Evolutionary conservation across 2,113 vertebrate genomes (phyloP).

Genomic region (Lipotes vexillifer): DNA sequence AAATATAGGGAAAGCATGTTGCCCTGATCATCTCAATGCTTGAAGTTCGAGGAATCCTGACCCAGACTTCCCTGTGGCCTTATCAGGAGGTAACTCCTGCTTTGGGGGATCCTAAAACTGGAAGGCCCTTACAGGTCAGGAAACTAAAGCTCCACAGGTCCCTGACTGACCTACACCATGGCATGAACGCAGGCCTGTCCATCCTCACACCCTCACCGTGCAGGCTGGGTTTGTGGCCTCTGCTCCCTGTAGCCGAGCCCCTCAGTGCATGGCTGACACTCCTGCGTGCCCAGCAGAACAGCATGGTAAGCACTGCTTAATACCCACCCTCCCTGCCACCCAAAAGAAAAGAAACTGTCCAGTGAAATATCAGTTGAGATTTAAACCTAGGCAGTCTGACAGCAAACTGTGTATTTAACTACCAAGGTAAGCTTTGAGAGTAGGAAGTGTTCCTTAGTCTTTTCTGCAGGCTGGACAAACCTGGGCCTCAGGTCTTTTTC

Average conservation of each 20-base stretch:
- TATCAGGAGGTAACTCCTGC: not conserved
- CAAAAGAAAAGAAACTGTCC: not conserved
- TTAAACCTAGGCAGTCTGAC: not conserved
- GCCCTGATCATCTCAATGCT: not conserved
- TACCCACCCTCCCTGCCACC: not conserved
- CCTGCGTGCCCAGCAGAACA: not conserved
- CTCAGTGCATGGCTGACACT: not conserved
- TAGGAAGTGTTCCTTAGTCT: not conserved
- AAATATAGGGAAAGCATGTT: not conserved
- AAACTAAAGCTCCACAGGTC: not conserved
- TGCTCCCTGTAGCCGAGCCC: not conserved
- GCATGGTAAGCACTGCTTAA: not conserved
- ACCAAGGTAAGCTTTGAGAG: not conserved
- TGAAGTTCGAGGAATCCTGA: not conserved
- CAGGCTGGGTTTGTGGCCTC: not conserved
- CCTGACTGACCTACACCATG: not conserved
- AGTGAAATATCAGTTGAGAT: not conserved
- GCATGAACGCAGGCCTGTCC: not conserved
- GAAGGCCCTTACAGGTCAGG: not conserved
- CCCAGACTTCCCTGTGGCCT: not conserved
- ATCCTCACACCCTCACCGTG: fast-evolving
- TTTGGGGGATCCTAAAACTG: conserved; percentile 40
- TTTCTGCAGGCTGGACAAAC: not conserved
- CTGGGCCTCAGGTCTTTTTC: not conserved
- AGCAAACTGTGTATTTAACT: not conserved